Base-by-base conservation (phyloP, 53 echinoderm and acorn worm species). In the Temnopleurus reevesii region DNA sequence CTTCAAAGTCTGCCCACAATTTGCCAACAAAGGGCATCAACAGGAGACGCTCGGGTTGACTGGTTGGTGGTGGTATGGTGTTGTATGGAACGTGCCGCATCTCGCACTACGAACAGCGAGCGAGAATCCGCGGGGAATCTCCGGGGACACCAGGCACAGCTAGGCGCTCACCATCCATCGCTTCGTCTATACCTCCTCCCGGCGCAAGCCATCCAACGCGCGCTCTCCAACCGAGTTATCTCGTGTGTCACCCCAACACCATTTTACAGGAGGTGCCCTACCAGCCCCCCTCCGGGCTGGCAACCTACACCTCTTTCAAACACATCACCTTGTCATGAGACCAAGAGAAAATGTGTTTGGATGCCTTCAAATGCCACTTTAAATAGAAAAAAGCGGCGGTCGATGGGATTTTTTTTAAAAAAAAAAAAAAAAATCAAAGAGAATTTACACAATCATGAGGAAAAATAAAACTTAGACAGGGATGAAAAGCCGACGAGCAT, bases 1-100 rank as follows among this genome's bases (percentile, higher is more conserved):
- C 55, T 55, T 43, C 59, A 59, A 85, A 85, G 85, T 85, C 85
- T 85, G 59, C 85, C 85, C 45, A 85, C 85, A 85, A 85, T 85
- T 85, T 85, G 59, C 85, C 85, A 59, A 85, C 59, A 85, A 59
- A 85, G 60, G 8, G 23, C 85, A 60, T 60, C 59, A 60, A 85
- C 60, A 85, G 44, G 59, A 60, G 59, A 47, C 45, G 85, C 27
- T 18, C 15, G 7, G n/a, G 46, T 60, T 29, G 21, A 46, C 46
- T 33, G 83, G 83, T 51, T 55, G 54, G 79, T 79, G 79, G 79
- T 79, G 41, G 80, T 36, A n/a, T n/a, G n/a, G n/a, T n/a, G n/a
- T 6, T 6, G 13, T 12, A 24, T 31, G 17, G 55, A 83, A 83
- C 83, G 83, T 83, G 83, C 83, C 57, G 57, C 49, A 30, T 53